Conservation (phyloP, 2,113 vertebrate genomes). For the Limanda limanda region DNA sequence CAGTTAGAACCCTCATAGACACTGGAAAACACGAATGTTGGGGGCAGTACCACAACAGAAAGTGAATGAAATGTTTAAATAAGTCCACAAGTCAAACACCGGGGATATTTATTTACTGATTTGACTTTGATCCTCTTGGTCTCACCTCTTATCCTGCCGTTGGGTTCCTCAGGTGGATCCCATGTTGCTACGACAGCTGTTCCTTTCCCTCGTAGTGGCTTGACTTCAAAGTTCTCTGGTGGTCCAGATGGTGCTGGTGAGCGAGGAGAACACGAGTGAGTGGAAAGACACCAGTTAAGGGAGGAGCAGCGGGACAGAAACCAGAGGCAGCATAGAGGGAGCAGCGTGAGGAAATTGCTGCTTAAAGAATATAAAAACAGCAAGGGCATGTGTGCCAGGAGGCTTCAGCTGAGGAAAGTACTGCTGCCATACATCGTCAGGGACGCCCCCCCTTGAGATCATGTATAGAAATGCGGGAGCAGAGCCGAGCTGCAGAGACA, state of each 20-base stretch:
- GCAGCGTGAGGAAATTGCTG: conserved; percentile 38
- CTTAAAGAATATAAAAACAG: conserved; percentile 48
- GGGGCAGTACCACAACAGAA: background rate
- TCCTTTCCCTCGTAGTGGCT: conserved; percentile 89
- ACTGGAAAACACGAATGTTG: background rate
- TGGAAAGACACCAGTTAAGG: conserved; percentile 39
- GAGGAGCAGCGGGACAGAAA: conserved; percentile 25
- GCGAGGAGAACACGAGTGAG: conserved; percentile 48
- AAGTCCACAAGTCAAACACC: no score
- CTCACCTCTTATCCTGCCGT: conserved; percentile 94
- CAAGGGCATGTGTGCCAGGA: conserved; percentile 37
- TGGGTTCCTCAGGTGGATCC: conserved; percentile 91
- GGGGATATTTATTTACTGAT: no score
- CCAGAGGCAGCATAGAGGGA: conserved; percentile 27
- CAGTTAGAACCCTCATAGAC: background rate
- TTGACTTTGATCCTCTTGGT: background rate
- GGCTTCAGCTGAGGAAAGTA: conserved; percentile 51
- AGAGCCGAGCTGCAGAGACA: conserved; percentile 53
- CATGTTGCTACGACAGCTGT: conserved; percentile 92
- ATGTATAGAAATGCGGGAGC: conserved; percentile 56
- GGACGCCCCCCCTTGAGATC: conserved; percentile 31
- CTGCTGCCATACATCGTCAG: conserved; percentile 56
- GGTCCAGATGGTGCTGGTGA: conserved; percentile 89
- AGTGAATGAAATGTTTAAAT: background rate
- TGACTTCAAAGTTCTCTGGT: conserved; percentile 94